Evolutionary conservation across 2,888 invertebrate genomes (phyloP).

Genomic region (Tetragnatha montana): DNA sequence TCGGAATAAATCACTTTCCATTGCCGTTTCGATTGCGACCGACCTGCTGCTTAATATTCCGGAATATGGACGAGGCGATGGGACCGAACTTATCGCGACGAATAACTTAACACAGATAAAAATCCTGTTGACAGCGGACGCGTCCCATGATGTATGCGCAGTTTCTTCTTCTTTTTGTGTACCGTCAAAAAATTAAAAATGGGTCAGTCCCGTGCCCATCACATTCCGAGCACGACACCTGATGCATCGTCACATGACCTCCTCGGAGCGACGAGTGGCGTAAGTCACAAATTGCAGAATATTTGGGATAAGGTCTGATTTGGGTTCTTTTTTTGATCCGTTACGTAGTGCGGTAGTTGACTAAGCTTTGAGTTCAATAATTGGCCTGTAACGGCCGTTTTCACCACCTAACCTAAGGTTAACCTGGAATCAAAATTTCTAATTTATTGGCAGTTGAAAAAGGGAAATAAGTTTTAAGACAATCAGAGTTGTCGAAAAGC

Average conservation of each 20-base stretch:
- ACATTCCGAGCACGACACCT: conserved; percentile 32
- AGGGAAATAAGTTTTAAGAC: too few species aligned
- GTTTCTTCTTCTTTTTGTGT: conserved; percentile 21
- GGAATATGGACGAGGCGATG: conserved; percentile 15
- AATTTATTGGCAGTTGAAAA: too few species aligned
- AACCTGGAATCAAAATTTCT: too few species aligned
- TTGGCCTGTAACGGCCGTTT: too few species aligned
- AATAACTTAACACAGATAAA: conserved; percentile 48
- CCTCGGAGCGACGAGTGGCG: neutral
- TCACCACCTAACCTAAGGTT: too few species aligned
- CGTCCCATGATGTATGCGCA: conserved; percentile 30
- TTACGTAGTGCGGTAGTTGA: too few species aligned
- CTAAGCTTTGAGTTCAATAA: too few species aligned
- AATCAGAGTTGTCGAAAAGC: too few species aligned
- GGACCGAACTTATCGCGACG: conserved; percentile 32
- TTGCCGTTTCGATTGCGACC: conserved; percentile 5
- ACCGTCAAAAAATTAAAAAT: conserved; percentile 37
- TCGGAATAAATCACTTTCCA: conserved; percentile 34
- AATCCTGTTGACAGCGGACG: conserved; percentile 8
- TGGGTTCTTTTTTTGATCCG: too few species aligned
- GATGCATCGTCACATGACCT: neutral
- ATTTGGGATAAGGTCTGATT: too few species aligned
- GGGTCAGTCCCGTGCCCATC: conserved; percentile 34
- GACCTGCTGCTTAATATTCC: conserved; percentile 54
- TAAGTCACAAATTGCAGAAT: too few species aligned